phyloP scores from a whole-genome alignment of 2,888 invertebrate species.

The Andrena marginata region DNA sequence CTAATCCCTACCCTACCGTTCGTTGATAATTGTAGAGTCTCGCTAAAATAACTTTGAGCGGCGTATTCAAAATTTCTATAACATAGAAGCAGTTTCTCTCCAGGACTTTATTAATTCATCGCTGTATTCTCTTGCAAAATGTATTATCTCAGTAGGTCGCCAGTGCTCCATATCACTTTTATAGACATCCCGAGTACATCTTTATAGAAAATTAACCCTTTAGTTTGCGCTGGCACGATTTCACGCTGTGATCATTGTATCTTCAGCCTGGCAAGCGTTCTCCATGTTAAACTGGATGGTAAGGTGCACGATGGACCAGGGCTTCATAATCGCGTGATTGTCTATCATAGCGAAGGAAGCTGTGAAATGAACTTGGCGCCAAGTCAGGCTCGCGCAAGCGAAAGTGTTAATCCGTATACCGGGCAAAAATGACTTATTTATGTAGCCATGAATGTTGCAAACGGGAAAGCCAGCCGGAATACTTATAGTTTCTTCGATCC shows the following conservation, averaged over 20 bases:
- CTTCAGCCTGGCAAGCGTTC: not conserved
- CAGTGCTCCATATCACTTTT: too few relatives aligned
- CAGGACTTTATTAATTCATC: not conserved
- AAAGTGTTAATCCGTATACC: constrained; percentile 8
- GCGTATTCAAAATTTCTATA: not conserved
- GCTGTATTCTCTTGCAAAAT: too few relatives aligned
- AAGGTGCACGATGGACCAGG: not conserved
- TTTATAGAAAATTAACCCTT: too few relatives aligned
- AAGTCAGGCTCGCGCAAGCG: not conserved
- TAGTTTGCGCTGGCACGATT: too few relatives aligned
- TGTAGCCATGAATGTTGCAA: not conserved
- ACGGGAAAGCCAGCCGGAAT: not conserved
- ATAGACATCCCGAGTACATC: too few relatives aligned
- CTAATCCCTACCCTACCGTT: constrained; percentile 16
- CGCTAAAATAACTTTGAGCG: not conserved
- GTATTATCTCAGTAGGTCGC: too few relatives aligned
- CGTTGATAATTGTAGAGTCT: constrained; percentile 22
- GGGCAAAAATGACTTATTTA: constrained; percentile 26
- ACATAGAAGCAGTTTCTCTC: not conserved
- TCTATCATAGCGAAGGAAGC: not conserved
- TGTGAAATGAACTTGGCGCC: not conserved
- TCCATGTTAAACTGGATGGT: not conserved
- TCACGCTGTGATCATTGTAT: not conserved
- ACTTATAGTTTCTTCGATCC: not conserved
- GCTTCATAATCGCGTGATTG: not conserved